Conservation (phyloP, 1,140 invertebrate species). For the Cyrtorhinus lividipennis region DNA sequence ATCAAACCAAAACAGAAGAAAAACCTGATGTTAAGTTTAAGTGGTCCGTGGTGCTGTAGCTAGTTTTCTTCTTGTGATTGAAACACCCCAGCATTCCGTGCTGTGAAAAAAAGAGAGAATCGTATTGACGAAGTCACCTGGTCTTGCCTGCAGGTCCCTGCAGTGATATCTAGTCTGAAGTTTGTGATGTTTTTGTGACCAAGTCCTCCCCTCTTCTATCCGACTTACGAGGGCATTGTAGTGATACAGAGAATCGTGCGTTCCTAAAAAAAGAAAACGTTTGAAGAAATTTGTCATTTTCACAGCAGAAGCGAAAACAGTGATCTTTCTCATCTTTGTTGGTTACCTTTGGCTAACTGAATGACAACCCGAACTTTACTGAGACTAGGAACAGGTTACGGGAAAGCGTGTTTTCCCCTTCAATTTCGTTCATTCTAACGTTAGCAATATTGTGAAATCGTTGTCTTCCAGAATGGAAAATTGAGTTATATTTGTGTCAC, state of each 20-base stretch:
- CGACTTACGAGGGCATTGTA: background rate
- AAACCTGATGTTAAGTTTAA: too few relatives aligned
- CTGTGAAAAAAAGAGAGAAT: background rate
- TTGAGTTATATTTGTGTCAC: too few relatives aligned
- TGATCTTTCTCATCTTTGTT: too few relatives aligned
- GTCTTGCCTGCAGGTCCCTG: background rate
- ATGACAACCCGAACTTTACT: too few relatives aligned
- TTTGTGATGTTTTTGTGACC: conserved; percentile 4
- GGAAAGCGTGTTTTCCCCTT: too few relatives aligned
- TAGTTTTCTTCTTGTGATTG: too few relatives aligned
- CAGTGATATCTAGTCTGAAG: conserved; percentile 4
- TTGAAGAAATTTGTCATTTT: too few relatives aligned
- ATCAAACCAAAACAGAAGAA: too few relatives aligned
- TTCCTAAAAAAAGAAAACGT: background rate
- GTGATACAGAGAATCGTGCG: background rate
- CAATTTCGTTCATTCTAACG: too few relatives aligned
- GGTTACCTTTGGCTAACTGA: too few relatives aligned
- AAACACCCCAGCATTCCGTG: background rate
- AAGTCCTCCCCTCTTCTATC: background rate
- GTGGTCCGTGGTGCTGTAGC: too few relatives aligned
- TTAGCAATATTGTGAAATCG: background rate
- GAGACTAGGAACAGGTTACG: too few relatives aligned
- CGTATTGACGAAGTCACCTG: background rate
- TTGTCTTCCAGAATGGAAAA: background rate
- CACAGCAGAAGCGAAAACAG: conserved; percentile 2